Evolutionary conservation across 2,113 vertebrate genomes (phyloP).

Genomic region (Pseudorasbora parva): DNA sequence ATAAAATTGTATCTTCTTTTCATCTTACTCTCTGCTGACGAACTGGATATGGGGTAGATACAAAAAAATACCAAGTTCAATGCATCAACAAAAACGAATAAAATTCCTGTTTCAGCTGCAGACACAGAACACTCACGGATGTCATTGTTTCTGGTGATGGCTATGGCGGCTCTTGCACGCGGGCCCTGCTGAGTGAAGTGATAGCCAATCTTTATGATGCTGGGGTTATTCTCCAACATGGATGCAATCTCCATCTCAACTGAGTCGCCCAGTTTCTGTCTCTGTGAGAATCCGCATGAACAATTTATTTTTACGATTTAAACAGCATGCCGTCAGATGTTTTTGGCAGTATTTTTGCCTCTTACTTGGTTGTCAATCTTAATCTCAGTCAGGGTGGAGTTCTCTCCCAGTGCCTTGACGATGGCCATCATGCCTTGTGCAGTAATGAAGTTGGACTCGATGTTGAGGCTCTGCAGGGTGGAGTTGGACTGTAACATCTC

Average conservation of each 20-base stretch:
- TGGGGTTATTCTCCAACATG: slow-evolving; percentile 90
- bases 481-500: slow-evolving; percentile 92
- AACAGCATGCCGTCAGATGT: background rate
- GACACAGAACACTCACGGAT: slow-evolving; percentile 78
- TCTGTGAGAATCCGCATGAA: slow-evolving; percentile 67
- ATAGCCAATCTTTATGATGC: slow-evolving; percentile 89
- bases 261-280: slow-evolving; percentile 87
- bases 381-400: slow-evolving; percentile 82
- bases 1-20: slow-evolving; percentile 42
- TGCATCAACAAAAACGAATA: background rate
- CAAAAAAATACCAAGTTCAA: slow-evolving; percentile 4
- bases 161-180: slow-evolving; percentile 86
- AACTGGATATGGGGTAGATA: slow-evolving; percentile 63
- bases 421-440: slow-evolving; percentile 87
- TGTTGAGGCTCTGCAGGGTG: slow-evolving; percentile 88
- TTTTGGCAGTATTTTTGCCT: background rate
- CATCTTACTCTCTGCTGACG: slow-evolving; percentile 81
- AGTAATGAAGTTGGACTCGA: slow-evolving; percentile 97
- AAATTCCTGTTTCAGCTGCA: background rate
- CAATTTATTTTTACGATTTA: background rate
- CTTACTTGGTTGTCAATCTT: slow-evolving; percentile 93
- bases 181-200: slow-evolving; percentile 96
- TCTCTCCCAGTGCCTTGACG: slow-evolving; percentile 82
- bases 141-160: slow-evolving; percentile 93
- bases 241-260: slow-evolving; percentile 96